Evolutionary conservation across 2,113 vertebrate genomes (phyloP), one percentile per base, ranked within the genome.

Genomic region (Corythaeola cristata): DNA sequence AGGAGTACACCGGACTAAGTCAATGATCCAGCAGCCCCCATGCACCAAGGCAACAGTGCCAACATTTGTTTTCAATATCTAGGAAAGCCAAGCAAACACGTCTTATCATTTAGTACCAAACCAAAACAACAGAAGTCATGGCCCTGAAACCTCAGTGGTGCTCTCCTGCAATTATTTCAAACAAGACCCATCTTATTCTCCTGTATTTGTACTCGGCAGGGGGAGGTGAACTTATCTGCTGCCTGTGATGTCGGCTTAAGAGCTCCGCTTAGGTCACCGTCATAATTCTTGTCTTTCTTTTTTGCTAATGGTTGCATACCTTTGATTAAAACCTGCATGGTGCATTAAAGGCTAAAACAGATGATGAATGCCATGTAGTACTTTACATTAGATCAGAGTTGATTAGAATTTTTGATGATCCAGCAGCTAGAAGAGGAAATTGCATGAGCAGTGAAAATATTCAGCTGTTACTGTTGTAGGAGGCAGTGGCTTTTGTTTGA

Each of bases 241-340:
- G 86, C 80, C 89, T 96, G 73, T 92, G 90, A 92, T 97, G 90
- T 69, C 35, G 26, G 84, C 93, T 97, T 96, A 76, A 97, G 88
- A 95, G 78, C 95, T 83, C 96, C 72, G 93, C 68, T 44, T 78
- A 96, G 72, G 78, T 93, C 85, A 82, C 94, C 78, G 12, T 97
- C 96, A 97, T 98, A 97, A 97, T 97, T 98, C 95, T 97, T 60
- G 21, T 90, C 96, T 93, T 79, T 97, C 90, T 88, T 96, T 97
- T 97, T 91, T 96, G 96, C 97, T 96, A 97, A 96, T 97, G 89
- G 95, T 96, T 97, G 94, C 93, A 96, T 96, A 98, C 95, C 97
- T 98, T 98, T 98, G 98, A 98, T 98, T 98, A 98, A 98, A 97
- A 96, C 97, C 97, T 96, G 97, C 94, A 84, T 85, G 74, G 95